Percentiles rank a stretch among this genome's conserved stretches.
Conservation (phyloP, 1,140 invertebrate genomes). For the Saccostrea glomerata region DNA sequence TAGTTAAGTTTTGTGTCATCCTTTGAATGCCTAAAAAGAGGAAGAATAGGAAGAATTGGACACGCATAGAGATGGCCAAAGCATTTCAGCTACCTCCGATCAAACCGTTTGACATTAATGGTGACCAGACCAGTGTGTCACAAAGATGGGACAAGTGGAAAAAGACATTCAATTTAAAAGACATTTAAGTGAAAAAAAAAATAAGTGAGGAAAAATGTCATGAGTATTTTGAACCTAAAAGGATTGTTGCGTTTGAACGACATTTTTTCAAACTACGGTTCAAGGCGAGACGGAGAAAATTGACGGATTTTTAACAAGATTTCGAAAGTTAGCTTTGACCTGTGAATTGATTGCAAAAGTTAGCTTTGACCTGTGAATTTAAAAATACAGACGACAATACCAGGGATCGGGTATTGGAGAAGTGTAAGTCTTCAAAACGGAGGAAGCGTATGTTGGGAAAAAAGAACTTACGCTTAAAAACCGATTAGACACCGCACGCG, state of each 20-base stretch:
- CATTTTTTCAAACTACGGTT: not conserved
- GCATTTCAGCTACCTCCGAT: not conserved
- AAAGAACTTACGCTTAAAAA: not conserved
- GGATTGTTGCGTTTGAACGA: not conserved
- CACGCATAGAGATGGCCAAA: not conserved
- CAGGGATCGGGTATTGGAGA: no score
- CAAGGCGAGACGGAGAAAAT: not conserved
- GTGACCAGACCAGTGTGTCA: not conserved
- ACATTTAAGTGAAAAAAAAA: not conserved
- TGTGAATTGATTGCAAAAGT: not conserved
- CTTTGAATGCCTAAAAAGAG: not conserved
- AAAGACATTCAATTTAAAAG: not conserved
- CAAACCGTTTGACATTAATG: not conserved
- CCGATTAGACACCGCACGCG: no score
- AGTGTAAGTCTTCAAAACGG: no score
- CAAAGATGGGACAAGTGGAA: constrained; percentile 5
- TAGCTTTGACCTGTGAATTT: not conserved
- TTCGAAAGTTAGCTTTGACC: not conserved
- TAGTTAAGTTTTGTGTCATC: no score
- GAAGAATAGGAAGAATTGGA: no score
- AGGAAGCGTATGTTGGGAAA: no score
- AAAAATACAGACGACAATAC: not conserved
- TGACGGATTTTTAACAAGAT: not conserved
- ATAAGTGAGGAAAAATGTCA: not conserved
- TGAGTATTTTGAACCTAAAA: not conserved